Evolutionary conservation across 2,113 vertebrate genomes (phyloP).

Genomic region (Crotophaga sulcirostris): DNA sequence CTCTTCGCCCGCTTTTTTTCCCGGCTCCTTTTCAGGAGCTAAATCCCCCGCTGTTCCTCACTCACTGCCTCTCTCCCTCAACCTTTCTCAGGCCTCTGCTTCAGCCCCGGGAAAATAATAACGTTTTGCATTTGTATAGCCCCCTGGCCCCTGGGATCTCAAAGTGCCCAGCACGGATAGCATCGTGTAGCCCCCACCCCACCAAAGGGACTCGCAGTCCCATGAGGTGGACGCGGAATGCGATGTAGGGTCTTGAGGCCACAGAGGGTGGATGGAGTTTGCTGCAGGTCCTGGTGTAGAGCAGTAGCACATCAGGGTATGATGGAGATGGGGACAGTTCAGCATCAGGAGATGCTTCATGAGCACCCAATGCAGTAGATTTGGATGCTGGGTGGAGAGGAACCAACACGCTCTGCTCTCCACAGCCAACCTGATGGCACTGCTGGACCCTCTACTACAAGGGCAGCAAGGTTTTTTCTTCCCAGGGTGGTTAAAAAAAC

Average conservation of each 20-base stretch:
- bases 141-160: constrained; percentile 30
- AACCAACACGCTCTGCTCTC: accelerated
- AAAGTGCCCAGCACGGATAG: not conserved
- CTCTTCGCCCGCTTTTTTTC: constrained; percentile 29
- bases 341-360: accelerated
- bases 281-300: not conserved
- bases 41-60: constrained; percentile 60
- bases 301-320: accelerated
- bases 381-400: too few species aligned
- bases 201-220: not conserved
- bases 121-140: constrained; percentile 60
- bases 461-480: not conserved
- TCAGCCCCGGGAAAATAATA: constrained; percentile 39
- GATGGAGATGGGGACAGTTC: accelerated
- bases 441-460: not conserved
- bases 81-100: constrained; percentile 66
- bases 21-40: constrained; percentile 51
- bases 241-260: not conserved
- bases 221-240: not conserved
- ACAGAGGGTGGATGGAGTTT: not conserved
- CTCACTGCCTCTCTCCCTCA: constrained; percentile 46
- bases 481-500: not conserved
- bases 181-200: not conserved
- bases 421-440: not conserved
- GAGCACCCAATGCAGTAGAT: accelerated